These are phyloP conservation scores for Ophion ventricosus DNA, from an alignment of 2,888 invertebrate genomes.

Conservation along the genomic window DNA sequence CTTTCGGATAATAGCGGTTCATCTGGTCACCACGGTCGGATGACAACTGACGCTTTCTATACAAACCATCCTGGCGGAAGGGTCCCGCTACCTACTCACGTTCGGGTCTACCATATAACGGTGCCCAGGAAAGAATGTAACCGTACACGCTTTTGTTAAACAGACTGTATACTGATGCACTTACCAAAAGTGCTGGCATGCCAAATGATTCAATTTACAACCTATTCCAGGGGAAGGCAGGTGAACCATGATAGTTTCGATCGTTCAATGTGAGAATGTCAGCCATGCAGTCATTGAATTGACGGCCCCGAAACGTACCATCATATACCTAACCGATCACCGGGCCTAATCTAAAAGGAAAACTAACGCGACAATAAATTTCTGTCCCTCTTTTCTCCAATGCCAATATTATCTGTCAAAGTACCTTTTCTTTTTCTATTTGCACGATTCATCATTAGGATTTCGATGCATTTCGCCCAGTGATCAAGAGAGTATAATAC, in stretches of 20 bases:
- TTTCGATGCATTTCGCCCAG: no score
- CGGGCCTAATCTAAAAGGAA: slow-evolving; percentile 61
- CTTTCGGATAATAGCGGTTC: no score
- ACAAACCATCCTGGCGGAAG: no score
- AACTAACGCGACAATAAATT: slow-evolving; percentile 65
- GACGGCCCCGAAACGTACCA: slow-evolving; percentile 4
- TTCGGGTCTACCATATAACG: no score
- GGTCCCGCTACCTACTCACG: no score
- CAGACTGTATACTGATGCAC: not conserved
- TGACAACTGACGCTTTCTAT: no score
- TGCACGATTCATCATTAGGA: slow-evolving; percentile 34
- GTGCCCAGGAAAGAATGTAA: no score
- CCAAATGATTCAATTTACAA: not conserved
- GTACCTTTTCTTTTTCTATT: slow-evolving; percentile 76
- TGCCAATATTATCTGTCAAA: slow-evolving; percentile 80
- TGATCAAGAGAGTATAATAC: no score
- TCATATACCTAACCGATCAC: slow-evolving; percentile 19
- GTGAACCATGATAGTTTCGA: not conserved
- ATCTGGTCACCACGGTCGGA: no score
- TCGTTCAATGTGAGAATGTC: not conserved
- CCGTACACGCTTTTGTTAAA: no score
- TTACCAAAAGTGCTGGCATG: not conserved
- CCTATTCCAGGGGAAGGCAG: not conserved
- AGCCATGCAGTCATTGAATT: slow-evolving; percentile 15
- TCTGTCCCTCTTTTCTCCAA: slow-evolving; percentile 71